phyloP scores from a whole-genome alignment of 1,140 invertebrate genomes.

The Cydia fagiglandana region DNA sequence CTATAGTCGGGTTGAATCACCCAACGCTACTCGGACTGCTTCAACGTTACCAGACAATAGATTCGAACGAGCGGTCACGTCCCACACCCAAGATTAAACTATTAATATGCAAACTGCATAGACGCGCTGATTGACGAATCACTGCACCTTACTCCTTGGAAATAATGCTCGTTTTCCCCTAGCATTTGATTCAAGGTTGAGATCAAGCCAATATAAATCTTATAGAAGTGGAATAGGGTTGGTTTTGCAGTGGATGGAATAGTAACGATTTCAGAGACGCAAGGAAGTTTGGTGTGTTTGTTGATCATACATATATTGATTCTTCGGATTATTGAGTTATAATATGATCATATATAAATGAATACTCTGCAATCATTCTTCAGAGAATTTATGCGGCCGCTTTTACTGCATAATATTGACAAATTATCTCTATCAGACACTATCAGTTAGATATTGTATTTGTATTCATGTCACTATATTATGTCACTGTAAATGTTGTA shows the following conservation, averaged over 20 bases:
- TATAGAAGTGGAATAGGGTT: background rate
- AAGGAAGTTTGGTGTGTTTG: slow-evolving; percentile 10
- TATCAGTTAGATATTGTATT: too few species aligned
- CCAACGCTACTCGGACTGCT: background rate
- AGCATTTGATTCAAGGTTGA: background rate
- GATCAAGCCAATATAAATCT: background rate
- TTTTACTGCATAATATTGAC: background rate
- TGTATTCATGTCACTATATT: too few species aligned
- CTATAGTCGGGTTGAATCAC: background rate
- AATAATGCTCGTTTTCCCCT: background rate
- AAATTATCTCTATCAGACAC: too few species aligned
- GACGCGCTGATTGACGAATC: background rate
- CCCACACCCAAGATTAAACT: slow-evolving; percentile 29
- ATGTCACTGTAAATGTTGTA: too few species aligned
- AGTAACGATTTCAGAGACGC: background rate
- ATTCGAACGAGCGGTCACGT: slow-evolving; percentile 28
- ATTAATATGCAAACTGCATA: slow-evolving; percentile 32
- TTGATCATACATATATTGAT: background rate
- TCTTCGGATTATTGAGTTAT: background rate
- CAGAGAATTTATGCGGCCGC: background rate
- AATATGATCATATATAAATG: background rate
- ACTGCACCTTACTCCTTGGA: background rate
- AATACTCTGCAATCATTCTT: background rate
- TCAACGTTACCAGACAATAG: slow-evolving; percentile 1
- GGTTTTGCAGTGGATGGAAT: background rate